phyloP scores from a whole-genome alignment of 2,797 vertebrate species.

The Micromesistius poutassou region DNA sequence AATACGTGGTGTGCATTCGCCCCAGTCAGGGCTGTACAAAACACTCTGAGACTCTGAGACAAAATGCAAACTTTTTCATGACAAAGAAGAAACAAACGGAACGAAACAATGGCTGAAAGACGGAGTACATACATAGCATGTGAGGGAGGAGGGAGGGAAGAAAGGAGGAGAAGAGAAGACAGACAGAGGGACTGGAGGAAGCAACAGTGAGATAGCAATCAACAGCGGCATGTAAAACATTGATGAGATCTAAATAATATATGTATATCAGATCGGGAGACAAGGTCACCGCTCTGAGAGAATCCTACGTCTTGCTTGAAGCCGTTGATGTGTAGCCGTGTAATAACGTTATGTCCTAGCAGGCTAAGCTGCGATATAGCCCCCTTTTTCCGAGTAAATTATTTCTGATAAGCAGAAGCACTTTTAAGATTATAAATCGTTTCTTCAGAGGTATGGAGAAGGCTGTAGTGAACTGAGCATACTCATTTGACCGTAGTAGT shows the following conservation, averaged over 20 bases:
- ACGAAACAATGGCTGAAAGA: neutral
- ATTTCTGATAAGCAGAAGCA: neutral
- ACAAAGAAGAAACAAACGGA: neutral
- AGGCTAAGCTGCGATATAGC: neutral
- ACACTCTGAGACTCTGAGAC: neutral
- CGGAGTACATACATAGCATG: neutral
- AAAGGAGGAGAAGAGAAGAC: neutral
- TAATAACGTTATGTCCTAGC: no score
- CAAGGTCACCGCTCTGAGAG: slow-evolving; percentile 3
- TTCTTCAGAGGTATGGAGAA: neutral
- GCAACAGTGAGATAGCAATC: slow-evolving; percentile 12
- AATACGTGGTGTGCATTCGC: neutral
- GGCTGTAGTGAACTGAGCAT: no score
- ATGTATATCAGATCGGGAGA: slow-evolving; percentile 12
- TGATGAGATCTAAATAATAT: slow-evolving; percentile 19
- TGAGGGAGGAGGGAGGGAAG: neutral
- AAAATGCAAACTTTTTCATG: neutral
- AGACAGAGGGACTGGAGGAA: neutral
- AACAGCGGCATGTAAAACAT: slow-evolving; percentile 18
- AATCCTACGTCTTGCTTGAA: neutral
- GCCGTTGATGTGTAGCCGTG: neutral
- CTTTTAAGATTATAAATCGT: neutral
- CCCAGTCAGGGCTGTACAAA: neutral
- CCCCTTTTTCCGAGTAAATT: neutral
- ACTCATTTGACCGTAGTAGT: neutral